These are phyloP conservation scores for Scatophagus argus DNA, from an alignment of 2,113 vertebrate species.

Conservation along the genomic window DNA sequence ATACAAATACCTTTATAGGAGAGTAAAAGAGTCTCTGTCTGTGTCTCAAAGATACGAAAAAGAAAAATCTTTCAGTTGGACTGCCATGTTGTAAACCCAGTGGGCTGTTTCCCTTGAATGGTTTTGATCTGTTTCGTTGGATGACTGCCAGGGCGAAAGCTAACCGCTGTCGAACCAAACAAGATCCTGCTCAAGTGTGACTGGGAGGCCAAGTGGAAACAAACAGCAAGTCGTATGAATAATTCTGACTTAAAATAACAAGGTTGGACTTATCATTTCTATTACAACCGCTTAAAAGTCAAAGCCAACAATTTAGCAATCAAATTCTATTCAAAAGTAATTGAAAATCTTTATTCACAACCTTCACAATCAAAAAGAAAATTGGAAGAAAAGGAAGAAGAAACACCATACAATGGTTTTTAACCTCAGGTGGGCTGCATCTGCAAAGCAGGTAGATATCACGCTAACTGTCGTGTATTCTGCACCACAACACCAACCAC, in stretches of 20 bases:
- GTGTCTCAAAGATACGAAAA: slow-evolving; percentile 9
- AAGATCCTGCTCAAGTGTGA: slow-evolving; percentile 54
- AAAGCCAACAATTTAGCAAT: neutral
- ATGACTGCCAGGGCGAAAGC: slow-evolving; percentile 52
- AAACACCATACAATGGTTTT: neutral
- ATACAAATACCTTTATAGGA: neutral
- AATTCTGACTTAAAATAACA: slow-evolving; percentile 45
- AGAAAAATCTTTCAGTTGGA: slow-evolving; percentile 16
- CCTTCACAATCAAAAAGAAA: neutral
- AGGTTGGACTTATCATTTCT: slow-evolving; percentile 11
- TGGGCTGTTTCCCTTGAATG: slow-evolving; percentile 48
- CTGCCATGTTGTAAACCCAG: slow-evolving; percentile 29
- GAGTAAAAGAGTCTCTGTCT: neutral
- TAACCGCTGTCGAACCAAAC: slow-evolving; percentile 51
- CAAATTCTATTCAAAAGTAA: no score
- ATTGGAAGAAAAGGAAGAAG: neutral
- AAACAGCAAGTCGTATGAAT: slow-evolving; percentile 35
- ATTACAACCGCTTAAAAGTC: slow-evolving; percentile 9
- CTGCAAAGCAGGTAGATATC: neutral
- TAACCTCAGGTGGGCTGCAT: neutral
- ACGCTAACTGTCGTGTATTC: neutral
- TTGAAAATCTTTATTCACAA: no score
- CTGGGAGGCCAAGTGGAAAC: slow-evolving; percentile 54
- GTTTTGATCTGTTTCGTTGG: slow-evolving; percentile 47
- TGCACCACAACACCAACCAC: neutral